Evolutionary conservation across 2,888 invertebrate species (phyloP), one percentile per base, ranked within the genome.

Genomic region (Trilocha varians): DNA sequence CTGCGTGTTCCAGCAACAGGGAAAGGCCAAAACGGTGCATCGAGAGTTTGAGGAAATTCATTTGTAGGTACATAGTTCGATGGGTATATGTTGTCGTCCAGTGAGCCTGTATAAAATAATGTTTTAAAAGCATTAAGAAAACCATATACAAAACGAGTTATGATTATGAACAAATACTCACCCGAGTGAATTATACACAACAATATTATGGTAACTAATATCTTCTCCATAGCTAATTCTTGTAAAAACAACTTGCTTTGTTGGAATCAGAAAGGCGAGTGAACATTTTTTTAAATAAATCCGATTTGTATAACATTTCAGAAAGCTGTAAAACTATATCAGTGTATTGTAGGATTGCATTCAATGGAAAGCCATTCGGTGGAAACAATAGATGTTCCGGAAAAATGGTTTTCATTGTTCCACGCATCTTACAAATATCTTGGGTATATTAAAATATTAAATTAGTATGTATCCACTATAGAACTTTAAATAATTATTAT

Each of bases 301-400:
- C 8, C 11, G 25, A 25, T 25, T 25, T 25, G 57, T 56, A 62
- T 65, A 69, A 71, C 68, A 74, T 77, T 67, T 56, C 46, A 52
- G 54, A 56, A 60, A 65, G 59, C 57, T 62, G 63, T 72, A 71
- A 73, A 70, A 53, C 63, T 67, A 67, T 78, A 73, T 72, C 66
- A 60, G 47, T 47, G 67, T 59, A 78, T 79, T 80, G 75, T 72
- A 51, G 59, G 68, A 60, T 60, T 65, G 65, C 70, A 60, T 49
- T 67, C 60, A 55, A 60, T 61, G 71, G 76, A 78, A 76, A 72
- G 69, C 68, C 69, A 74, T 74, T 69, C 54, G 47, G 51, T 59
- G 57, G 55, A 70, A 77, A 78, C 79, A 80, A 82, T 77, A 55
- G 66, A 50, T 56, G 69, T 74, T 73, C 64, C 62, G 65, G 64